Conservation (phyloP, 1,140 invertebrate species). For the Formica exsecta region DNA sequence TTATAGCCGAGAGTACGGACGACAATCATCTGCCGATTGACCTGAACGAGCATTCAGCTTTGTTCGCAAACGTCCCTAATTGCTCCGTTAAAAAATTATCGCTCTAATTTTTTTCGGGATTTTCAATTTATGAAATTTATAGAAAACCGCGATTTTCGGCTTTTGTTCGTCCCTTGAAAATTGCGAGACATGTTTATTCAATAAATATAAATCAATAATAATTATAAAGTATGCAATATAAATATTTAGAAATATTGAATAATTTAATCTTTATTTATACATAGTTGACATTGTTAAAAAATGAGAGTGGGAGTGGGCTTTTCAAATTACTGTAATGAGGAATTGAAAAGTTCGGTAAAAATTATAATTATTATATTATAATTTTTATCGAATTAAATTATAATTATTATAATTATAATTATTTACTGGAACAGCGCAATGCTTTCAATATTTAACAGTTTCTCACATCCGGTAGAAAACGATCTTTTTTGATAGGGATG, state of each 20-base stretch:
- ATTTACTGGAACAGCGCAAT: background rate
- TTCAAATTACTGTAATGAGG: background rate
- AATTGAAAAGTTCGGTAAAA: background rate
- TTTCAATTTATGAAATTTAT: background rate
- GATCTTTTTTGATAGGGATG: conserved; percentile 3
- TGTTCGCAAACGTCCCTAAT: conserved; percentile 28
- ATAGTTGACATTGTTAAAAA: background rate
- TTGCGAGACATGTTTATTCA: background rate
- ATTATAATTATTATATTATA: background rate
- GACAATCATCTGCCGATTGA: conserved; percentile 34
- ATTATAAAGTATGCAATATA: background rate
- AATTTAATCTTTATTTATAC: background rate
- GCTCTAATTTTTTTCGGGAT: background rate
- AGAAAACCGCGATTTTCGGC: background rate
- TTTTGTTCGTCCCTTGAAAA: background rate
- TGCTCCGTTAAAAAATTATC: conserved; percentile 51
- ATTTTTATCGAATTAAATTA: no score
- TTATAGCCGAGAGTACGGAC: conserved; percentile 17
- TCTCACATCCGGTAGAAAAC: background rate
- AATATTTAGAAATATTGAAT: background rate
- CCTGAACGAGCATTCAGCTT: conserved; percentile 22
- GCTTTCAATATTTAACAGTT: conserved; percentile 31
- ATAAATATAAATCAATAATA: conserved; percentile 16
- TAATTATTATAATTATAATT: background rate
- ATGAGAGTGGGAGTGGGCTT: background rate